Percentiles rank a stretch among this genome's conserved stretches.
Conservation (phyloP, 2,888 invertebrate genomes). For the Orthosia gracilis region DNA sequence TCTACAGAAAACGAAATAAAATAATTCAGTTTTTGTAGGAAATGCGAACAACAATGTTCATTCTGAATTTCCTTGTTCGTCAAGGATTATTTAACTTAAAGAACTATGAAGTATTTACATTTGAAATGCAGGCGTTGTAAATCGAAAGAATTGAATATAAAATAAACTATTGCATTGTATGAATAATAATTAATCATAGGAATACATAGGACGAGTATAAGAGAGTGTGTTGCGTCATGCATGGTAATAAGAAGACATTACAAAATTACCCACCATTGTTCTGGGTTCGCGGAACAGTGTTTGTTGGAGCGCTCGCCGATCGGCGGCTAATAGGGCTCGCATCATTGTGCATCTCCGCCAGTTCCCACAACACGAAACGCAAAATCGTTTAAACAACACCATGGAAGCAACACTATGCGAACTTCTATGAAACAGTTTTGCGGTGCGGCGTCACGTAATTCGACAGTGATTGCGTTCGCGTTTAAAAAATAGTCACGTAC, state of each 20-base stretch:
- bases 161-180: conserved; percentile 77
- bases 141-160: conserved; percentile 72
- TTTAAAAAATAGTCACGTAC: conserved; percentile 63
- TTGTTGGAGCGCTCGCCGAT: conserved; percentile 80
- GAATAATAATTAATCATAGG: conserved; percentile 83
- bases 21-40: conserved; percentile 29
- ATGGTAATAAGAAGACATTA: conserved; percentile 89
- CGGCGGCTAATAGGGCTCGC: conserved; percentile 82
- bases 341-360: conserved; percentile 82
- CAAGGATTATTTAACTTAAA: conserved; percentile 57
- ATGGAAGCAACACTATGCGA: conserved; percentile 74
- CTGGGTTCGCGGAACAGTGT: conserved; percentile 86
- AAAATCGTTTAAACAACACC: conserved; percentile 72
- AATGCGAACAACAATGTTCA: conserved; percentile 34
- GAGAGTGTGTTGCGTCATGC: conserved; percentile 86
- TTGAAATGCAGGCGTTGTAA: conserved; percentile 69
- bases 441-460: conserved; percentile 72
- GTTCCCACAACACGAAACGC: conserved; percentile 80
- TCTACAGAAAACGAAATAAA: conserved; percentile 41
- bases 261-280: conserved; percentile 90
- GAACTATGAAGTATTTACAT: conserved; percentile 41
- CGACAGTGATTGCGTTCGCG: conserved; percentile 63
- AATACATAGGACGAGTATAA: conserved; percentile 76
- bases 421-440: conserved; percentile 73
- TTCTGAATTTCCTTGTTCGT: conserved; percentile 46